Base-by-base conservation (phyloP, 2,113 vertebrate species). In the Carassius carassius region DNA sequence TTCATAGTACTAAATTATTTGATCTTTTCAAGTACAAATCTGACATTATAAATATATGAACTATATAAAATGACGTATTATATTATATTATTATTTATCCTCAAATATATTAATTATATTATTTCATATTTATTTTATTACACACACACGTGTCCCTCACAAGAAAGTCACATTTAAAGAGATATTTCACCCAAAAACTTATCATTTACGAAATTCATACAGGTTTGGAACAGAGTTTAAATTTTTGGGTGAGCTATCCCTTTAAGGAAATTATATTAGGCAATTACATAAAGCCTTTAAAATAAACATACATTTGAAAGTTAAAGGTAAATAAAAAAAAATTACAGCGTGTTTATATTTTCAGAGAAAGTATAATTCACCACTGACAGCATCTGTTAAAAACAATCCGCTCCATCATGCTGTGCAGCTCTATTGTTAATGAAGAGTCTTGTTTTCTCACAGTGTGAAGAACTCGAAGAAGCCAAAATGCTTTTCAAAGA, bases 351-450 rank as follows among this genome's bases (percentile, higher is more conserved):
- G 35, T 41, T 23, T 16, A 62, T 78, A 62, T 62, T 77, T 76
- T 62, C 29, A 82, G 62, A 89, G 69, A 86, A 73, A 75, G 73
- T 54, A 58, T 44, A 63, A 84, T 83, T 70, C 29, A 21, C 51
- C n/a, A 56, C 41, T 73, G 19, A 70, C 83, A 35, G 54, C 60
- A 73, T 86, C 44, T 79, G 75, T 89, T 79, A 83, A 91, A 87
- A 91, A 76, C 87, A 88, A 90, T 87, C 32, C 49, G 84, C 73
- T 73, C 63, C 84, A 82, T 81, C 82, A 82, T 78, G 51, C 88
- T 89, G 69, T 78, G 87, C 62, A n/a, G 19, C 81, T n/a, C 56
- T 75, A 62, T 60, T 84, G 81, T 87, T 84, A 78, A 82, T 86
- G 75, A 79, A 83, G 51, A 76, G 69, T 17, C 23, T 79, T 75